These are phyloP conservation scores for Amphilophus citrinellus DNA, from an alignment of 2,113 vertebrate species.

Conservation along the genomic window DNA sequence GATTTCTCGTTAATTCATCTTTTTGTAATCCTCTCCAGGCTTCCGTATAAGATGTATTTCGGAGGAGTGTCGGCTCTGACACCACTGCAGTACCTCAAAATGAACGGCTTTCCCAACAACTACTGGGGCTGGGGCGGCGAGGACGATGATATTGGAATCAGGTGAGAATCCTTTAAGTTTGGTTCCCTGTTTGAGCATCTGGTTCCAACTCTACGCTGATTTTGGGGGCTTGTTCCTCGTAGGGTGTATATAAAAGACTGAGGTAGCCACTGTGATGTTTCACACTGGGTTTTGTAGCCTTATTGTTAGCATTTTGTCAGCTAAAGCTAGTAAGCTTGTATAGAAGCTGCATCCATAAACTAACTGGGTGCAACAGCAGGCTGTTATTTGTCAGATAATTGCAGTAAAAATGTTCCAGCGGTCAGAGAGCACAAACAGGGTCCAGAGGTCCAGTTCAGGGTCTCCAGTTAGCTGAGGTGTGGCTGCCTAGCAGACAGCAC, in stretches of 20 bases:
- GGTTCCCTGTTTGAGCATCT: no score
- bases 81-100: slow-evolving; percentile 85
- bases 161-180: slow-evolving; percentile 65
- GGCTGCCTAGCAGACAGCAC: background rate
- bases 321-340: no score
- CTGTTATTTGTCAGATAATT: background rate
- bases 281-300: no score
- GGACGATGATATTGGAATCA: slow-evolving; percentile 84
- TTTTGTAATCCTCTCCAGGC: slow-evolving; percentile 61
- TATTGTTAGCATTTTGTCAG: no score
- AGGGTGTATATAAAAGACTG: background rate
- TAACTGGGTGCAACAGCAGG: background rate
- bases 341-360: background rate
- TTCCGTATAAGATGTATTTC: slow-evolving; percentile 84
- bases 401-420: background rate
- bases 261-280: background rate
- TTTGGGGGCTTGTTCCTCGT: background rate
- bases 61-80: slow-evolving; percentile 85
- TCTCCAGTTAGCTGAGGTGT: background rate
- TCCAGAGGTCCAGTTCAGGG: background rate
- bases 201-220: background rate
- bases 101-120: slow-evolving; percentile 86
- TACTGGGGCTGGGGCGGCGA: slow-evolving; percentile 87
- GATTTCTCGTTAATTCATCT: background rate
- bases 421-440: background rate